Base-by-base conservation (phyloP, 2,888 invertebrate species). In the Cremastobaeus sp. region DNA sequence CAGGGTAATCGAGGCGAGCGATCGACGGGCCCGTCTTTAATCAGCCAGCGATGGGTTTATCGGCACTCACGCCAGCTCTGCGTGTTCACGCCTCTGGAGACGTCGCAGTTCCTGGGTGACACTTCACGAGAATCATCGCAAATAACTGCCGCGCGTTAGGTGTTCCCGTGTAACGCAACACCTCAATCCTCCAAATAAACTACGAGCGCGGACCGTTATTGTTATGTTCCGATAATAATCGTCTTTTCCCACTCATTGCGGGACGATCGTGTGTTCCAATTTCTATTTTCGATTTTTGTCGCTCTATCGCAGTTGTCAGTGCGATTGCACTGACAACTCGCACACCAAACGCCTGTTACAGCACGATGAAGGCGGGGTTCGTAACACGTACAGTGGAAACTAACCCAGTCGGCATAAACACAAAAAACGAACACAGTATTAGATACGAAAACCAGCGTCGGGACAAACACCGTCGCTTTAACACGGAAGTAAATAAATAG, bases 1-100 rank as follows among this genome's bases (percentile, higher is more conserved):
- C 54, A 59, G 64, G 64, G 52, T 69, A 69, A 74, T 74, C 74
- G 74, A 64, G 59, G 52, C 59, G 59, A 41, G 64, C 69, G 20
- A 69, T 69, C 69, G 73, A 50, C 5, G 35, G 57, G 62, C 68
- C 55, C 55, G 72, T 47, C 41, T 60, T 66, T 45, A 60, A 66
- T 66, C 60, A 34, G 43, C 43, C 12, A 18, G 18, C 9, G 14
- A 50, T 14, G 50, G 12, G 35, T 55, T 68, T 68, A 73, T 66
- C 68, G 66, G 41, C 25, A 25, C 60, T 60, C 60, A 14, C 21
- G 50, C 48, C 21, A 37, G 45, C 52, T 39, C 41, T 11, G 14
- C 65, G 59, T 65, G 65, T 73, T 73, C 39, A 68, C 68, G 68
- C 62, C 73, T 68, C 15, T 20, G 34, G 73, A 62, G 57, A 57